Evolutionary conservation across 1,140 invertebrate genomes (phyloP).

Genomic region (Pseudomyrmex sp.): DNA sequence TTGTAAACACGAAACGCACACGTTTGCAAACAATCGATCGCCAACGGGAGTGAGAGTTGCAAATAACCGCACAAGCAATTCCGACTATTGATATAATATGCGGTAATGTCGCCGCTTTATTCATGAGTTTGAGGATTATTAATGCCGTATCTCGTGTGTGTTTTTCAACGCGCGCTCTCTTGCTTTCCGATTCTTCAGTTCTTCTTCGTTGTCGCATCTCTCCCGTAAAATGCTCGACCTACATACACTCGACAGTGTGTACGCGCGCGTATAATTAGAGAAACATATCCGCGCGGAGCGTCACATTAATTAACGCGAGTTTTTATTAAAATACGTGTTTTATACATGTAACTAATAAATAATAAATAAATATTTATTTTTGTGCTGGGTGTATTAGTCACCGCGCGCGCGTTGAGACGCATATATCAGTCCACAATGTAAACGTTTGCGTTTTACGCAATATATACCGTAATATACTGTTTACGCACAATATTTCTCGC

Average conservation of each 20-base stretch:
- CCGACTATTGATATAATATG: conserved; percentile 42
- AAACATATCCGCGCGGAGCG: conserved; percentile 18
- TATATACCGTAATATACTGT: neutral
- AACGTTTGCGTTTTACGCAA: neutral
- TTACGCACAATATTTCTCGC: neutral
- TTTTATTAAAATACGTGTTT: conserved; percentile 52
- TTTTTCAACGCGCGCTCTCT: conserved; percentile 35
- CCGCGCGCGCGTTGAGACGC: neutral
- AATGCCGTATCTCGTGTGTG: conserved; percentile 25
- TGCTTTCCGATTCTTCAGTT: conserved; percentile 46
- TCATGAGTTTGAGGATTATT: conserved; percentile 54
- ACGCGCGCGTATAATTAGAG: conserved; percentile 45
- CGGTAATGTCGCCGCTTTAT: conserved; percentile 50
- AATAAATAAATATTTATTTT: conserved; percentile 42
- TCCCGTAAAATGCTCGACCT: conserved; percentile 16
- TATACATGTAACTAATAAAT: neutral
- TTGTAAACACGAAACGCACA: conserved; percentile 35
- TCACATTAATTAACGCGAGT: conserved; percentile 38
- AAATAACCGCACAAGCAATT: conserved; percentile 39
- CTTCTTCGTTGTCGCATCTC: neutral
- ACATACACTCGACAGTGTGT: conserved; percentile 32
- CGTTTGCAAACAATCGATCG: conserved; percentile 46
- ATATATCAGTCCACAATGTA: conserved; percentile 2
- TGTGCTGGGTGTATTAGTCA: conserved; percentile 4
- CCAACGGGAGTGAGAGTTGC: conserved; percentile 28